Conservation (phyloP, 2,797 vertebrate species). For the Calcarius lapponicus region DNA sequence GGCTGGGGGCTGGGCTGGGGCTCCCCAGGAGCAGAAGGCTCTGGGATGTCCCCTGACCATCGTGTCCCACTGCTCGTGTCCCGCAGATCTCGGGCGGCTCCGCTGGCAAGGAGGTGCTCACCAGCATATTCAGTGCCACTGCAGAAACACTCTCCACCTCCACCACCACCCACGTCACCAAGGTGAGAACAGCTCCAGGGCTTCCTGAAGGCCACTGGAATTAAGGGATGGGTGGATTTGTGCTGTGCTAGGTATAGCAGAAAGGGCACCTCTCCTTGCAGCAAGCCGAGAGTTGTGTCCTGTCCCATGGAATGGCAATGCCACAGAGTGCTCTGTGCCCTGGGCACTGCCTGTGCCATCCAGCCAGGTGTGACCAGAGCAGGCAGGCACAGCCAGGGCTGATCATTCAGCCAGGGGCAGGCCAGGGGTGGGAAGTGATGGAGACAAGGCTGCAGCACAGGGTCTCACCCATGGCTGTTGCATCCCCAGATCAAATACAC, state of each 20-base stretch:
- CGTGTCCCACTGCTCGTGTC: neutral
- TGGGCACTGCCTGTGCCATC: neutral
- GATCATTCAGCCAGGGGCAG: neutral
- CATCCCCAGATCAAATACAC: neutral
- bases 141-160: slow-evolving; percentile 94
- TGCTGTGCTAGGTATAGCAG: neutral
- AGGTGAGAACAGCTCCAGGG: slow-evolving; percentile 79
- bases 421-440: neutral
- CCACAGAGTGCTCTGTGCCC: neutral
- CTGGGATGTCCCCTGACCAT: neutral
- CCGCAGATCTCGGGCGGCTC: slow-evolving; percentile 68
- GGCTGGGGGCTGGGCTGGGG: neutral
- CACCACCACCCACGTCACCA: slow-evolving; percentile 97
- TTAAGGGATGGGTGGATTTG: neutral
- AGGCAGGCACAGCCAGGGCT: neutral
- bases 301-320: accelerated
- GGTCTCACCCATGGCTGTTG: neutral
- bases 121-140: slow-evolving; percentile 81
- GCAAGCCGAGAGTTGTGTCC: neutral
- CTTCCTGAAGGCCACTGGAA: neutral
- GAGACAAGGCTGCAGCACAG: neutral
- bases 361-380: neutral
- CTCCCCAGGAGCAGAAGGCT: too few species aligned
- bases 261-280: neutral
- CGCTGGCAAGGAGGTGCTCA: slow-evolving; percentile 75